Conservation (phyloP, 2,888 invertebrate genomes). For the Nephrotoma guestfalica region DNA sequence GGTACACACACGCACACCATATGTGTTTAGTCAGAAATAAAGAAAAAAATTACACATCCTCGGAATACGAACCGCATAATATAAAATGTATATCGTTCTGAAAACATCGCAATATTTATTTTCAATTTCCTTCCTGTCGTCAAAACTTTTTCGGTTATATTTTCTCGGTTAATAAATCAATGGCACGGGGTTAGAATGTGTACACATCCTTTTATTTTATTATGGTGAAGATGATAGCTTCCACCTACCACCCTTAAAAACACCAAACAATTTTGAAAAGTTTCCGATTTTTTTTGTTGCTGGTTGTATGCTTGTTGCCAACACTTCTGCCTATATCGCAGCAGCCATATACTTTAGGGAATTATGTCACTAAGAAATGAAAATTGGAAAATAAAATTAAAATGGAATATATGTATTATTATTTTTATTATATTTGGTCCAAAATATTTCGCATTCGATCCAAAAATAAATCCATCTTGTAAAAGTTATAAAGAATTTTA, state of each 20-base stretch:
- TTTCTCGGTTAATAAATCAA: background rate
- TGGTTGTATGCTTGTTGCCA: background rate
- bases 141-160: background rate
- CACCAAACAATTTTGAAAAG: background rate
- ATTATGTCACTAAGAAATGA: background rate
- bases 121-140: background rate
- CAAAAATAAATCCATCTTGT: background rate
- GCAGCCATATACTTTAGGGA: background rate
- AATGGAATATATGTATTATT: background rate
- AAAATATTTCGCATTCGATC: background rate
- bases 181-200: background rate
- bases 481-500: background rate
- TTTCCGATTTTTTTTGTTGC: background rate
- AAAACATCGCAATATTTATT: background rate
- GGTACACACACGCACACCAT: background rate
- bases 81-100: background rate
- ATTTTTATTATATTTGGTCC: background rate
- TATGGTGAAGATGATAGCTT: background rate
- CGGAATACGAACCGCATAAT: background rate
- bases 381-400: background rate
- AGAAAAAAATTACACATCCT: background rate
- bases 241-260: background rate
- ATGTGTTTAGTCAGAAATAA: background rate
- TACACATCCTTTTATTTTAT: background rate
- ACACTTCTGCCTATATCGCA: background rate